Evolutionary conservation across 2,888 invertebrate genomes (phyloP), one percentile per base, ranked within the genome.

Genomic region (Zelleria hepariella): DNA sequence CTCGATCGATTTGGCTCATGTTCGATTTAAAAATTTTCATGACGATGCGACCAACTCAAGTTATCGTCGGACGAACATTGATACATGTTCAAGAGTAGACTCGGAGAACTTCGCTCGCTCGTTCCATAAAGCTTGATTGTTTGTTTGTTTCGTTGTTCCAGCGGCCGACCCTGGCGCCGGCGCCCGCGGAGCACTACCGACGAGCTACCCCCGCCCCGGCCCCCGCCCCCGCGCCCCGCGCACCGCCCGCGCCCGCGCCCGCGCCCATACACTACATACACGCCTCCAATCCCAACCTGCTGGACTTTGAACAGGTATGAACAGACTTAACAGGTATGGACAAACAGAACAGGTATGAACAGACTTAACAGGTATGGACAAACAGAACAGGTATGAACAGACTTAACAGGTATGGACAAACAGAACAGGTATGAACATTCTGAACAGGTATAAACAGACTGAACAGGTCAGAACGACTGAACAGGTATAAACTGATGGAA

Each of bases 171-270:
- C 15, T 20, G 18, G 91, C 92, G 60, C 94, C 95, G 0, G 93
- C 94, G 53, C 94, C 94, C 27, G 94, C 95, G 0, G 93, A 94
- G 57, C 94, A 94, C 73, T 94, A 93, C 80, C 90, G 94, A 72
- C 84, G 94, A 68, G 92, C 93, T 72, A 92, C 91, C 61, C 88
- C 91, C 66, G 63, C 63, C 63, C 62, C 64, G 63, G 64, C 77
- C 68, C 61, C 48, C 57, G 64, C 60, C 63, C 63, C 57, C 59
- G 15, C 51, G 57, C 32, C 60, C 54, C 59, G 24, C 58, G 49
- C 52, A 51, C 42, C 52, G 48, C 59, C 42, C 42, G n/a, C 23
- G 25, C 23, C 58, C 53, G 18, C 56, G 59, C 80, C 84, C 7
- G 87, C 90, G 69, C 91, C 92, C 0, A 86, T 90, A 64, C 91